Evolutionary conservation across 2,113 vertebrate genomes (phyloP).

Genomic region (Lampris incognitus): DNA sequence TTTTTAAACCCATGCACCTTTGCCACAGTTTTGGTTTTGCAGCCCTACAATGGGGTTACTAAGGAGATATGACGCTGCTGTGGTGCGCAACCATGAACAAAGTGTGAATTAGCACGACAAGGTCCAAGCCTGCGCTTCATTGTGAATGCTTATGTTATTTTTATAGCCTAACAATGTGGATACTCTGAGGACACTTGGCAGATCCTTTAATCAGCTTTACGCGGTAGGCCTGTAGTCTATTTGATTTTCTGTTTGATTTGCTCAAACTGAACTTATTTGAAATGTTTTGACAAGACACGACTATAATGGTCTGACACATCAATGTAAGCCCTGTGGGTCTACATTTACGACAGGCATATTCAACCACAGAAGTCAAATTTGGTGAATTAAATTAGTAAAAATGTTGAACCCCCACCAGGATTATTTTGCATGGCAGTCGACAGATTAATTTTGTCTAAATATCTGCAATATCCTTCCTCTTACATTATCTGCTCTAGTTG

Average conservation of each 20-base stretch:
- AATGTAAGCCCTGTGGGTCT: not conserved
- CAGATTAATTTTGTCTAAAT: not conserved
- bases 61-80: conserved; percentile 65
- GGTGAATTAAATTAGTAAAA: too few relatives aligned
- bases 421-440: not conserved
- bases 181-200: not conserved
- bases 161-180: not conserved
- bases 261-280: not conserved
- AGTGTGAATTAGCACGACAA: conserved; percentile 21
- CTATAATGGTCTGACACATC: not conserved
- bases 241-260: not conserved
- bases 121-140: not conserved
- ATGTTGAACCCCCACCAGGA: not conserved
- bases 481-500: not conserved
- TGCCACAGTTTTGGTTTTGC: conserved; percentile 50
- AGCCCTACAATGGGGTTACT: conserved; percentile 52
- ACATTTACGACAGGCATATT: too few relatives aligned
- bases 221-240: conserved; percentile 16
- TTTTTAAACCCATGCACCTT: conserved; percentile 45
- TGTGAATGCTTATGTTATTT: not conserved
- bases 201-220: not conserved
- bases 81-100: conserved; percentile 27
- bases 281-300: not conserved
- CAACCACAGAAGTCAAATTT: too few relatives aligned
- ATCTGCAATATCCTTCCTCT: not conserved